Percentiles rank a stretch among this genome's conserved stretches.
Evolutionary conservation across 2,797 vertebrate genomes (phyloP).

Genomic region (Helostoma temminkii): DNA sequence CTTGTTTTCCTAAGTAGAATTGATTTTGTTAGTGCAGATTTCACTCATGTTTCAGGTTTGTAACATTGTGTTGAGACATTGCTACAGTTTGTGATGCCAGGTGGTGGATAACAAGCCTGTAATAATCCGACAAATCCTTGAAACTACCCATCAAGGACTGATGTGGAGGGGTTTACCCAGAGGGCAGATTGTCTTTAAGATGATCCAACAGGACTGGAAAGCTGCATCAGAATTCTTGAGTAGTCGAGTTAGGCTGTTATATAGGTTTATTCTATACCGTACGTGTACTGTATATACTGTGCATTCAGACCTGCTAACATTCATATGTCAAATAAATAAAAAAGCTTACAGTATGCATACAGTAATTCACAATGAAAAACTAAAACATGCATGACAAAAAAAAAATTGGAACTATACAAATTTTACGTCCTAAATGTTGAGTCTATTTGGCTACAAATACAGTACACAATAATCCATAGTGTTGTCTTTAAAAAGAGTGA

Average conservation of each 20-base stretch:
- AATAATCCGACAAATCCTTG: slow-evolving; percentile 38
- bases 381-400: no score
- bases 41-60: slow-evolving; percentile 6
- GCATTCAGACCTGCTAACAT: no score
- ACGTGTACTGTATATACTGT: no score
- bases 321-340: neutral
- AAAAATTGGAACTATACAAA: no score
- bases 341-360: no score
- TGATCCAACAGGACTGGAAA: slow-evolving; percentile 13
- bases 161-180: slow-evolving; percentile 29
- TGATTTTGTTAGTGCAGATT: slow-evolving; percentile 14
- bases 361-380: no score
- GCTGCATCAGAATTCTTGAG: slow-evolving; percentile 6
- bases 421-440: no score
- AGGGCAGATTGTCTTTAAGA: slow-evolving; percentile 33
- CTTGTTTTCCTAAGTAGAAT: slow-evolving; percentile 3
- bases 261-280: no score
- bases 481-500: neutral
- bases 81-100: slow-evolving; percentile 8
- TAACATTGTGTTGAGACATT: slow-evolving; percentile 23
- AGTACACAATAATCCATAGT: neutral
- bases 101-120: slow-evolving; percentile 15
- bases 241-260: neutral
- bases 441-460: no score
- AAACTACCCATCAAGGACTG: slow-evolving; percentile 46